Base-by-base conservation (phyloP, 2,888 invertebrate genomes). In the Cephus sareptanus region DNA sequence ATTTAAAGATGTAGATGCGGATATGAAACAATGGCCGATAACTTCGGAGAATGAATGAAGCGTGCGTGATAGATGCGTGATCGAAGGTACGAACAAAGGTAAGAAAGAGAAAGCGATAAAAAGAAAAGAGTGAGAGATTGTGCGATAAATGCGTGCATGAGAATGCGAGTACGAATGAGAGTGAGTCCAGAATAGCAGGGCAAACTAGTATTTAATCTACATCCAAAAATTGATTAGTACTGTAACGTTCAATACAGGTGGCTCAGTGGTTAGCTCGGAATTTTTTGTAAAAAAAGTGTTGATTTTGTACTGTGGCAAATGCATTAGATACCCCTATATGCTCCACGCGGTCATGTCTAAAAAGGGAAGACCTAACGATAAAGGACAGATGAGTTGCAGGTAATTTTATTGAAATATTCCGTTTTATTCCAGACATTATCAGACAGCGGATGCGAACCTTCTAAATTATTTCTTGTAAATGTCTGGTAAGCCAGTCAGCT, bases 381-480 rank as follows among this genome's bases (percentile, higher is more conserved):
- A 56, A 23, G 23, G 23, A 56, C 1, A 1, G 15, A 23, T 23
- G 9, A 56, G 23, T 23, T 23, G 40, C 9, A 12, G 31, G 4
- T 11, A 71, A 33, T 71, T 71, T 30, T 0, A 71, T 2, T 12
- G 3, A 11, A 71, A 12, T 15, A 15, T 71, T 71, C 31, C 31
- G 13, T 71, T 71, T 71, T 15, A 71, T 71, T 33, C 71, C 12
- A 33, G 33, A 15, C 3, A 33, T 31, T 71, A 71, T 71, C 71
- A 71, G 71, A 30, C 11, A 74, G 40, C 35, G 23, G 35, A 33
- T 23, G 11, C 23, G 74, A 15, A 23, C 35, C 76, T n/a, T 74
- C 68, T 75, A 77, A 77, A 75, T 77, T 74, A 77, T 77, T 77
- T 74, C 73, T 69, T 74, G 69, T 75, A 74, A 74, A 77, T 34